These are phyloP conservation scores for Meloidogyne exigua DNA, from an alignment of 1,140 invertebrate genomes.

Conservation along the genomic window DNA sequence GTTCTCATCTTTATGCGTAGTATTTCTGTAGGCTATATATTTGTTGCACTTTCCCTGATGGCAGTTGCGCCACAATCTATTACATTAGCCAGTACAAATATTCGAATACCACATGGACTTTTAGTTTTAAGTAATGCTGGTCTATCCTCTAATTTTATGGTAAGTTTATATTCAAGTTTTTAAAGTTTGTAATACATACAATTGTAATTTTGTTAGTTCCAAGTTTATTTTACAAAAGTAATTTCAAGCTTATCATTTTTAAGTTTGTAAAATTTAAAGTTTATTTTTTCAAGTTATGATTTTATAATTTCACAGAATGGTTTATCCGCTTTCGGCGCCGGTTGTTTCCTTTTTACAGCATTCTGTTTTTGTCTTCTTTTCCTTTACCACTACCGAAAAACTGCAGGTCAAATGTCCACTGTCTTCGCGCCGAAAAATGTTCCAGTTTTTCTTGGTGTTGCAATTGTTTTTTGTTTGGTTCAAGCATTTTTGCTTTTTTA, in stretches of 20 bases:
- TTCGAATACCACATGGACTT: constrained; percentile 25
- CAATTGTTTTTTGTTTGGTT: constrained; percentile 20
- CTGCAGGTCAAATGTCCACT: constrained; percentile 21
- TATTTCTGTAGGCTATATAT: constrained; percentile 23
- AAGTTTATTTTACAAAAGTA: not conserved
- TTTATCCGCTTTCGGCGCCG: constrained; percentile 16
- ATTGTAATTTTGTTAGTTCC: too few relatives aligned
- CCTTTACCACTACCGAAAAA: constrained; percentile 22
- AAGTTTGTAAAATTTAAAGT: not conserved
- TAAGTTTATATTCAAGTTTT: too few relatives aligned
- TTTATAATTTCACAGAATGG: not conserved
- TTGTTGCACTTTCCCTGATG: constrained; percentile 22
- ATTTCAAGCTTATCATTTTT: too few relatives aligned
- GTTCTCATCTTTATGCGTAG: constrained; percentile 18
- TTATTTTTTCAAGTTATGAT: not conserved
- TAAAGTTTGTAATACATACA: too few relatives aligned
- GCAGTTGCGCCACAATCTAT: constrained; percentile 23
- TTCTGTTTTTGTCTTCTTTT: constrained; percentile 20
- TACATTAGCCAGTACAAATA: constrained; percentile 9
- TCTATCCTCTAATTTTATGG: constrained; percentile 22
- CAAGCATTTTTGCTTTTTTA: constrained; percentile 23
- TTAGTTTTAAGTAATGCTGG: constrained; percentile 19
- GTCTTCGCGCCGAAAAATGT: constrained; percentile 29
- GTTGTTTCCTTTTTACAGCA: constrained; percentile 22
- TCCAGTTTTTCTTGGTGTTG: constrained; percentile 22